These are phyloP conservation scores for Hemicentrotus pulcherrimus DNA, from an alignment of 35 echinoderm and acorn worm species.

Conservation along the genomic window DNA sequence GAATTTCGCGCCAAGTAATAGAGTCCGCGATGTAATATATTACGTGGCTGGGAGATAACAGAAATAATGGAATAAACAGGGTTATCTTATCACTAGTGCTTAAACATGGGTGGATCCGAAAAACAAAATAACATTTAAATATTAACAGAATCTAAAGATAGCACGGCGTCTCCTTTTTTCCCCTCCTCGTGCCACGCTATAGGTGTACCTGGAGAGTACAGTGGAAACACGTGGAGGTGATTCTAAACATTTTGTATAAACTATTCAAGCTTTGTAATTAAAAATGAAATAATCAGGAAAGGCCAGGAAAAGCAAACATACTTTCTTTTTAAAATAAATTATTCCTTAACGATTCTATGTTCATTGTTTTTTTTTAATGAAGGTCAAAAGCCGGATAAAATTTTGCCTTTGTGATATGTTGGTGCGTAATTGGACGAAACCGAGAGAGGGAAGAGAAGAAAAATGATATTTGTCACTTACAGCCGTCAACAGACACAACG, in stretches of 20 bases:
- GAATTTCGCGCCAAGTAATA: slow-evolving; percentile 4
- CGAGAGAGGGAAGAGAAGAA: too few species aligned
- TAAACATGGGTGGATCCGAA: slow-evolving; percentile 10
- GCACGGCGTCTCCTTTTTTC: not conserved
- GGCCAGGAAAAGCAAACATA: too few species aligned
- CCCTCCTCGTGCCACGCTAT: not conserved
- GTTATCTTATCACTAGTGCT: slow-evolving; percentile 22
- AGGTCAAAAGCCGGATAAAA: too few species aligned
- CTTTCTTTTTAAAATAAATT: too few species aligned
- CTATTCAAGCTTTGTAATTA: too few species aligned
- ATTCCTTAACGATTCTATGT: too few species aligned
- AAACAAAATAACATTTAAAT: slow-evolving; percentile 37
- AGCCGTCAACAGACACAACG: too few species aligned
- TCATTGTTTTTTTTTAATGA: too few species aligned
- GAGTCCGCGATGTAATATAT: not conserved
- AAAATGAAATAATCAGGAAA: too few species aligned
- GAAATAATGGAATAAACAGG: not conserved
- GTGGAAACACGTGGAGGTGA: not conserved
- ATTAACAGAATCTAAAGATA: slow-evolving; percentile 32
- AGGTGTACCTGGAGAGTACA: not conserved
- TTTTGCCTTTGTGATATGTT: too few species aligned
- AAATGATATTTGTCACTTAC: too few species aligned
- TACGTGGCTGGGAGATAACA: not conserved
- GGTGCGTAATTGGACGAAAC: too few species aligned
- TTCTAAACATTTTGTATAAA: not conserved